phyloP scores from a whole-genome alignment of 2,797 vertebrate species.

The Steatocranus sp. region DNA sequence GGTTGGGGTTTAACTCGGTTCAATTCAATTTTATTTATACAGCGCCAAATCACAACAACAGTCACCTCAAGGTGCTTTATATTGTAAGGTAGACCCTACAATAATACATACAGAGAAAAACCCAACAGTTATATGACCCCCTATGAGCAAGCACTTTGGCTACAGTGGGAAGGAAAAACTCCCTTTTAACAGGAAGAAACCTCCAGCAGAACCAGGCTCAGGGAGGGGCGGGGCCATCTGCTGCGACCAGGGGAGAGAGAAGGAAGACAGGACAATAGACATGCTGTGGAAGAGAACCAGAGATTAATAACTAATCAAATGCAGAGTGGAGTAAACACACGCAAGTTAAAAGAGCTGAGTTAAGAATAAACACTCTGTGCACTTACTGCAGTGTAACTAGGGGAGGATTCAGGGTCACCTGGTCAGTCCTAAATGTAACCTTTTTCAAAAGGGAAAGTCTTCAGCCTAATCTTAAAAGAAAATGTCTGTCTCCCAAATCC shows the following conservation, averaged over 20 bases:
- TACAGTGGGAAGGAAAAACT: not conserved
- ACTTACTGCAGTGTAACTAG: not conserved
- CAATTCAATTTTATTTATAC: accelerated
- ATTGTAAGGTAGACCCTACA: not conserved
- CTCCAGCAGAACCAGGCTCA: accelerated
- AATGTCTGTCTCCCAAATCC: not conserved
- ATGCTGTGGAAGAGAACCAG: accelerated
- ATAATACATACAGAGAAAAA: no score
- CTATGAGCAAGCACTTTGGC: not conserved
- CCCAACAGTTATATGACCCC: accelerated
- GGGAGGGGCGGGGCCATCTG: not conserved
- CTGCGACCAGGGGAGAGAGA: accelerated
- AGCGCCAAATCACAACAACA: not conserved
- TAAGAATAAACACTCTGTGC: not conserved
- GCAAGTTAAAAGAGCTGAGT: not conserved
- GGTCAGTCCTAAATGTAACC: not conserved
- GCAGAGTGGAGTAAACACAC: not conserved
- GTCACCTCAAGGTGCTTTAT: not conserved
- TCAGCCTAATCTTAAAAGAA: not conserved
- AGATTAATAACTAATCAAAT: not conserved
- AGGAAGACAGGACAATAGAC: accelerated
- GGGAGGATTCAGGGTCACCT: not conserved
- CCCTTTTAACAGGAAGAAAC: not conserved
- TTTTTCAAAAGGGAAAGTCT: not conserved
- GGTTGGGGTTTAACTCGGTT: not conserved